Conservation (phyloP, 2,888 invertebrate species). For the Catonia carolina region DNA sequence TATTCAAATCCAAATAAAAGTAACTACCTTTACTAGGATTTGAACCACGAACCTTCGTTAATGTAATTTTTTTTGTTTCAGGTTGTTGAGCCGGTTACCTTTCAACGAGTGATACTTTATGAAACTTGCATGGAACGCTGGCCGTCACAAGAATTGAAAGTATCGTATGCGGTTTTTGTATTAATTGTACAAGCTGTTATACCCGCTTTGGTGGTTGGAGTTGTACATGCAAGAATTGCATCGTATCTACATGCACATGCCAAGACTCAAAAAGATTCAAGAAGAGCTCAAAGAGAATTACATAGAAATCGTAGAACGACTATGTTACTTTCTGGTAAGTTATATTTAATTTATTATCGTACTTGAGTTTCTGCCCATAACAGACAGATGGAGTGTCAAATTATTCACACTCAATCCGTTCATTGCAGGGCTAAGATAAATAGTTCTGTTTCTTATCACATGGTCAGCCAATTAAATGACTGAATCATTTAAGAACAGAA, state of each 20-base stretch:
- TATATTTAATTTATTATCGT: too few species aligned
- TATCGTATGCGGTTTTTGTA: slow-evolving; percentile 82
- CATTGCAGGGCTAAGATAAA: too few species aligned
- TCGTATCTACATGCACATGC: slow-evolving; percentile 35
- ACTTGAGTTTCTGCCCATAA: too few species aligned
- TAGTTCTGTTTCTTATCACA: too few species aligned
- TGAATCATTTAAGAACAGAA: too few species aligned
- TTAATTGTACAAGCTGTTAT: slow-evolving; percentile 64
- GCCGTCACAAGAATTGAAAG: slow-evolving; percentile 47
- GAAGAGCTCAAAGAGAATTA: slow-evolving; percentile 36
- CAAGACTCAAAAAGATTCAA: slow-evolving; percentile 33
- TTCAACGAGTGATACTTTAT: slow-evolving; percentile 39
- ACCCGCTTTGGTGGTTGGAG: slow-evolving; percentile 38
- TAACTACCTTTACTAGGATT: too few species aligned
- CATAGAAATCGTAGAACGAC: slow-evolving; percentile 38
- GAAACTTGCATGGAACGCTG: slow-evolving; percentile 42
- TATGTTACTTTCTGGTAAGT: slow-evolving; percentile 42
- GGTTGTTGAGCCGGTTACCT: slow-evolving; percentile 36
- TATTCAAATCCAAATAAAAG: too few species aligned
- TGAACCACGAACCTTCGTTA: too few species aligned
- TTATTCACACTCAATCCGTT: too few species aligned
- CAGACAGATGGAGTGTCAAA: too few species aligned
- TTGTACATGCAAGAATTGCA: slow-evolving; percentile 37
- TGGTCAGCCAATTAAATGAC: too few species aligned
- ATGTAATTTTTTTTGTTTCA: slow-evolving; percentile 25